Conservation (phyloP, 2,113 vertebrate species). For the Scytalopus superciliaris region DNA sequence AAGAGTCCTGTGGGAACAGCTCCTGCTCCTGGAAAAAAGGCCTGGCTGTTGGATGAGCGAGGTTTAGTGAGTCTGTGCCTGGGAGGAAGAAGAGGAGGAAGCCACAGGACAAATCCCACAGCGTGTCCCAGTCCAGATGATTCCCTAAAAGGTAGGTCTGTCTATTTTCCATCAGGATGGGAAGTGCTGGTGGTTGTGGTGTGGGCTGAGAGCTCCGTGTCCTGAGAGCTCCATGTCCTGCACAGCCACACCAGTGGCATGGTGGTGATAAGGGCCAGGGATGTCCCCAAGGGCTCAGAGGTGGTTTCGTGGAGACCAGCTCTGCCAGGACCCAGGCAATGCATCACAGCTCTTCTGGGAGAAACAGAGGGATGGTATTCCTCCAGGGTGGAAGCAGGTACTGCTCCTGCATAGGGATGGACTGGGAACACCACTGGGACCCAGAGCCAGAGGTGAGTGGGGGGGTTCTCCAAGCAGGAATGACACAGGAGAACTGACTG, state of each 20-base stretch:
- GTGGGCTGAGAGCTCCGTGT: background rate
- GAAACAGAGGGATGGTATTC: background rate
- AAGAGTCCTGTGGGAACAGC: background rate
- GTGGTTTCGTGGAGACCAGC: background rate
- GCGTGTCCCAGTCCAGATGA: rapidly evolving
- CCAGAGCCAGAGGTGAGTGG: background rate
- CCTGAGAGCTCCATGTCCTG: background rate
- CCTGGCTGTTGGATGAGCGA: rapidly evolving
- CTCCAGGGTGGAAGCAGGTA: background rate
- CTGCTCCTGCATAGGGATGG: background rate
- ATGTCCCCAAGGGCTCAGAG: background rate
- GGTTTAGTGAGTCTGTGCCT: background rate
- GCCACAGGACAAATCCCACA: rapidly evolving
- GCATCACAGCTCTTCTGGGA: rapidly evolving
- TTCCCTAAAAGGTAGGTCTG: background rate
- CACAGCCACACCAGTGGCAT: background rate
- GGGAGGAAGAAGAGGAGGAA: background rate
- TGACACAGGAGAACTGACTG: background rate
- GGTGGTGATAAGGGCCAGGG: background rate
- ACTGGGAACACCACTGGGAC: background rate
- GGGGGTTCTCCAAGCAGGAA: background rate
- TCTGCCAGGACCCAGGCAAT: background rate
- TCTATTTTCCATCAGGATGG: background rate
- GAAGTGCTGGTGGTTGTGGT: rapidly evolving
- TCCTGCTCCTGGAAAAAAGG: background rate